Conservation (phyloP, 2,797 vertebrate genomes). For the Alcedo atthis region DNA sequence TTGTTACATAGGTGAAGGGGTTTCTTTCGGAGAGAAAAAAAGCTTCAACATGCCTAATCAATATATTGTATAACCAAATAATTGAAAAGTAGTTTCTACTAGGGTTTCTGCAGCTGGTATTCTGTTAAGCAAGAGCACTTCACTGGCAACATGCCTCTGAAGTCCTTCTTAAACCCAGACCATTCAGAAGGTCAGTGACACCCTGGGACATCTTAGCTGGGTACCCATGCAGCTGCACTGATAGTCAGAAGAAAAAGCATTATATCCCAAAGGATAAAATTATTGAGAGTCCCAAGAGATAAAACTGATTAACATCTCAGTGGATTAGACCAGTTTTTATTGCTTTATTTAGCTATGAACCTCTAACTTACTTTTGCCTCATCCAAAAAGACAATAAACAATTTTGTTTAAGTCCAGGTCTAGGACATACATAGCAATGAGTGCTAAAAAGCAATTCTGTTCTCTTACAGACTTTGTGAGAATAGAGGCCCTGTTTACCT, state of each 20-base stretch:
- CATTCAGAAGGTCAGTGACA: not conserved
- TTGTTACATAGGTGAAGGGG: not conserved
- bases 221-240: not conserved
- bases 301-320: not conserved
- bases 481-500: not conserved
- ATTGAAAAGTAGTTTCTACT: not conserved
- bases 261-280: not conserved
- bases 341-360: constrained; percentile 17
- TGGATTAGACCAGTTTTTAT: not conserved
- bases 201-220: not conserved
- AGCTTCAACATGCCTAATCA: not conserved
- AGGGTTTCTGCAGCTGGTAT: not conserved
- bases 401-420: not conserved
- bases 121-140: not conserved
- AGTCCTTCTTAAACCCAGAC: not conserved
- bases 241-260: not conserved
- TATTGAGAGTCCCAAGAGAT: not conserved
- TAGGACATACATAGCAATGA: not conserved
- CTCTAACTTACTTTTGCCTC: not conserved
- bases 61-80: not conserved
- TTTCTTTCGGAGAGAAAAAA: not conserved
- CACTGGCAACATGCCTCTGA: not conserved
- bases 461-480: not conserved
- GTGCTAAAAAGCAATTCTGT: not conserved
- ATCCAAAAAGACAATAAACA: not conserved